Percentiles rank a stretch among this genome's conserved stretches.
Conservation (phyloP, 2,888 invertebrate species). For the Caenorhabditis wallacei region DNA sequence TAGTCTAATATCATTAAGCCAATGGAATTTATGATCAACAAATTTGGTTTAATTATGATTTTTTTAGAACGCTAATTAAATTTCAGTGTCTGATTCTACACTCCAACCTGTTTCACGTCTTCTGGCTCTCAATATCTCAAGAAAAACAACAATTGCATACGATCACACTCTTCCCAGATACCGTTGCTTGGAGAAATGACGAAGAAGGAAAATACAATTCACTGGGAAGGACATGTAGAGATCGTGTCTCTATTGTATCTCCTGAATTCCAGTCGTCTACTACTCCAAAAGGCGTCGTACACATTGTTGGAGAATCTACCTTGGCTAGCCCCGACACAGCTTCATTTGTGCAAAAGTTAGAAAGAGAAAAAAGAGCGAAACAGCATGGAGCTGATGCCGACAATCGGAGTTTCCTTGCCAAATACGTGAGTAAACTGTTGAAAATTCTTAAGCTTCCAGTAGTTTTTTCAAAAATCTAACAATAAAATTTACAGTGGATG, state of each 20-base stretch:
- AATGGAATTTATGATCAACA: too few species aligned
- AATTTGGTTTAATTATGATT: too few species aligned
- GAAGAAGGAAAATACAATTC: slow-evolving; percentile 43
- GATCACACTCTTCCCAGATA: slow-evolving; percentile 78
- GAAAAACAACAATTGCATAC: slow-evolving; percentile 73
- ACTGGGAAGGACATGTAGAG: slow-evolving; percentile 26
- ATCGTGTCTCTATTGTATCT: not conserved
- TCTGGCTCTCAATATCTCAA: slow-evolving; percentile 76
- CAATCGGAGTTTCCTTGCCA: slow-evolving; percentile 95
- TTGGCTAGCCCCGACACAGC: slow-evolving; percentile 90
- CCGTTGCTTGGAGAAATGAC: slow-evolving; percentile 59
- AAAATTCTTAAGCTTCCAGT: not conserved
- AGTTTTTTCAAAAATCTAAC: not conserved
- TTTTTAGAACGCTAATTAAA: too few species aligned
- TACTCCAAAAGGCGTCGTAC: slow-evolving; percentile 61
- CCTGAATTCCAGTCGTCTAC: slow-evolving; percentile 11
- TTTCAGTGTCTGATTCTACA: slow-evolving; percentile 77
- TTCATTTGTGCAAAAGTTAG: slow-evolving; percentile 94
- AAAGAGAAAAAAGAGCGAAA: slow-evolving; percentile 93
- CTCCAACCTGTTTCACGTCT: slow-evolving; percentile 76
- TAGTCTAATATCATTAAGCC: too few species aligned
- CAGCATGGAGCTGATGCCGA: slow-evolving; percentile 88
- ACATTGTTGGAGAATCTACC: slow-evolving; percentile 48
- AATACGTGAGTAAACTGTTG: slow-evolving; percentile 90
- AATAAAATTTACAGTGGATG: slow-evolving; percentile 92